Conservation (phyloP, 2,113 vertebrate genomes). For the Vidua macroura region DNA sequence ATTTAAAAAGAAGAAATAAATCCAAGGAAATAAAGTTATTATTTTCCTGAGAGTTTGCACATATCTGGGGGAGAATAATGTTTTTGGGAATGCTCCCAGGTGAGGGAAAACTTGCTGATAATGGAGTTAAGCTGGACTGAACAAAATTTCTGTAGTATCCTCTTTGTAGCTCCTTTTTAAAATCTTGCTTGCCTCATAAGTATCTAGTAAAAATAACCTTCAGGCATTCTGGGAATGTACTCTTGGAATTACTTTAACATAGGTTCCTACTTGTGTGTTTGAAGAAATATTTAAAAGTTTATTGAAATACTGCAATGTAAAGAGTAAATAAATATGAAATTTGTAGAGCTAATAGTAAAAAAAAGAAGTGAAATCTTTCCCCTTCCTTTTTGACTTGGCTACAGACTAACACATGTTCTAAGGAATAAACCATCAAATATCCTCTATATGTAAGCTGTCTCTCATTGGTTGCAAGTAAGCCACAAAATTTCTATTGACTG, state of each 20-base stretch:
- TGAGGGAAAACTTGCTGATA: background rate
- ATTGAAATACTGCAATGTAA: background rate
- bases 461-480: background rate
- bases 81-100: background rate
- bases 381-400: background rate
- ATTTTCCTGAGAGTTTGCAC: background rate
- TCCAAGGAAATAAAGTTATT: background rate
- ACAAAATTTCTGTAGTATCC: background rate
- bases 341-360: background rate
- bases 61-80: background rate
- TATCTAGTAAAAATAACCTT: background rate
- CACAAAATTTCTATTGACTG: background rate
- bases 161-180: background rate
- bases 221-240: background rate
- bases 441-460: background rate
- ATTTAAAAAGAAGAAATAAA: background rate
- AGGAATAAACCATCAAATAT: background rate
- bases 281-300: background rate
- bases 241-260: background rate
- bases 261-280: background rate
- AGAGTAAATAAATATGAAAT: background rate
- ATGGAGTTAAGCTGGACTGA: background rate
- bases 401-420: background rate
- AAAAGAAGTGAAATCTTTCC: background rate
- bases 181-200: background rate